Evolutionary conservation across 2,113 vertebrate species (phyloP), one percentile per base, ranked within the genome.

Genomic region (Aleadryas rufinucha): DNA sequence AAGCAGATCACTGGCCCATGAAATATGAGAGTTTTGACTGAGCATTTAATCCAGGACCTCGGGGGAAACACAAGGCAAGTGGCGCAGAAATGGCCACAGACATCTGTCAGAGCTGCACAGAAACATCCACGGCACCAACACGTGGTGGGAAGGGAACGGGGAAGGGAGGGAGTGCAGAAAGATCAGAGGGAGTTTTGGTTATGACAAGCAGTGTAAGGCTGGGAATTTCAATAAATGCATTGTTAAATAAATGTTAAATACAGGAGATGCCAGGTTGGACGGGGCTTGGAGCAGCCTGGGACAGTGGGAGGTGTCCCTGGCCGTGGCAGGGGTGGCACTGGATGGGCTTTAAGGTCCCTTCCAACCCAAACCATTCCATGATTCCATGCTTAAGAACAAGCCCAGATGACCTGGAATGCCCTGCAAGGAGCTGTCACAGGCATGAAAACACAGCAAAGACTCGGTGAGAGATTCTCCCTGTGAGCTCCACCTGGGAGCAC

Each of bases 51-150:
- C 28, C 8, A 65, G 59, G 61, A 96, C 89, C 91, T 64, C 15
- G 2, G 93, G 96, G 91, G 39, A 90, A 96, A 87, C 66, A 19
- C 87, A 69, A 91, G 78, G 37, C 93, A 65, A 94, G 93, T 4
- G 16, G 87, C 2, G 8, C 91, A 72, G 7, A 85, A 96, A 87
- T 22, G 50, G 91, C 39, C 89, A 8, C 45, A 16, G 87, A 66
- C 84, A 88, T 87, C 90, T 94, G 94, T 61, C 82, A 93, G 85
- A 10, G 4, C 74, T 23, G 70, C 8, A 31, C 68, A 24, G 21
- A 20, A 31, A 44, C 70, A 27, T 5, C 89, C 18, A 2, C 0
- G 1, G 41, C 16, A 5, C 69, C 80, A 30, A 1, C 9, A 35
- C 11, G 23, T 0, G 80, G 57, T 24, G 81, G 63, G 72, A 13